phyloP scores from a whole-genome alignment of 2,113 vertebrate species.

The Rhynchomys soricoides region DNA sequence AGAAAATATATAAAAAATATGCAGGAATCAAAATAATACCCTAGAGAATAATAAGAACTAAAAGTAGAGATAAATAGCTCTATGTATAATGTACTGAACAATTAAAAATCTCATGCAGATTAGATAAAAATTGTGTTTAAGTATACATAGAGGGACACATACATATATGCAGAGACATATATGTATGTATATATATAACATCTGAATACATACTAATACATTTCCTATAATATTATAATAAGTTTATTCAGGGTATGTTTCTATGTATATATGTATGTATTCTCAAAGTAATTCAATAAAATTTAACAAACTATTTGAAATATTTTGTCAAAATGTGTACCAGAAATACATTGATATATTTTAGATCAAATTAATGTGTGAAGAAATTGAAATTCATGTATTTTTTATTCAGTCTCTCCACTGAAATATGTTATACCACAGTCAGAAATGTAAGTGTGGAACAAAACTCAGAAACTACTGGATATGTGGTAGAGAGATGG shows the following conservation, averaged over 20 bases:
- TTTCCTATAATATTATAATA: neutral
- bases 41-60: neutral
- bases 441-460: neutral
- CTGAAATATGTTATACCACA: neutral
- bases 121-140: neutral
- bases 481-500: neutral
- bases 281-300: neutral
- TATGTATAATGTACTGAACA: neutral
- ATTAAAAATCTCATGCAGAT: neutral
- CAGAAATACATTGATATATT: neutral
- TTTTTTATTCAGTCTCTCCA: neutral
- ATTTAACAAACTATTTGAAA: constrained; percentile 10
- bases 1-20: neutral
- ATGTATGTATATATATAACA: neutral
- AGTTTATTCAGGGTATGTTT: neutral
- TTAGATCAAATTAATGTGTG: neutral
- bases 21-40: neutral
- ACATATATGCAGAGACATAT: neutral
- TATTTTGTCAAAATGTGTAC: neutral
- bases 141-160: neutral
- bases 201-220: neutral
- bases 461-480: neutral
- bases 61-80: neutral
- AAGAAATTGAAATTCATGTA: neutral
- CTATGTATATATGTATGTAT: accelerated